Evolutionary conservation across 2,888 invertebrate species (phyloP).

Genomic region (Dicycla oo): DNA sequence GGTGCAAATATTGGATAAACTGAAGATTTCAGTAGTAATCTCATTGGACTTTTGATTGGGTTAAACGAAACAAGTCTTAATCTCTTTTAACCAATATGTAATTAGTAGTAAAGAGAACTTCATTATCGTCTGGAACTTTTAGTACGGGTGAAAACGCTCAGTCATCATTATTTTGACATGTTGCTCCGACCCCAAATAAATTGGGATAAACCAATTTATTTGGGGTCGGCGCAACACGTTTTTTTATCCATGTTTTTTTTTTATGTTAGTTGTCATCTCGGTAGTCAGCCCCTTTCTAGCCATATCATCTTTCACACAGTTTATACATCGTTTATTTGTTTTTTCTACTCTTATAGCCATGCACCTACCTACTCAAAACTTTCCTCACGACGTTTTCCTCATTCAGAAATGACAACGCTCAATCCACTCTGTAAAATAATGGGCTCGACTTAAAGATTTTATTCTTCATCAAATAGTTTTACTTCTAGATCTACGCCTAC

Average conservation of each 20-base stretch:
- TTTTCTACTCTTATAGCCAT: not conserved
- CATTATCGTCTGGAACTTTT: too few relatives aligned
- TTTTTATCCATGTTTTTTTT: not conserved
- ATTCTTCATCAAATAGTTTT: not conserved
- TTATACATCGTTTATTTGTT: not conserved
- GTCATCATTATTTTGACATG: too few relatives aligned
- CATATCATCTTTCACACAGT: not conserved
- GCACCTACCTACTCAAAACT: not conserved
- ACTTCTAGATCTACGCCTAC: conserved; percentile 77
- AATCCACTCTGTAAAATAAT: not conserved
- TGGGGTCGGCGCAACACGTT: not conserved
- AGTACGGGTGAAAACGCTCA: too few relatives aligned
- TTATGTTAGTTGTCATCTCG: not conserved
- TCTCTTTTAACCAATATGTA: too few relatives aligned
- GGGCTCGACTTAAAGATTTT: not conserved
- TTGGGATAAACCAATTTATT: too few relatives aligned
- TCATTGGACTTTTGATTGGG: too few relatives aligned
- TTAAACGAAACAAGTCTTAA: too few relatives aligned
- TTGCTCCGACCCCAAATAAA: too few relatives aligned
- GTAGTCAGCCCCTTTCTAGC: too few relatives aligned
- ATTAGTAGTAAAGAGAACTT: too few relatives aligned
- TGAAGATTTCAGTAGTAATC: too few relatives aligned
- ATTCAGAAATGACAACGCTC: not conserved
- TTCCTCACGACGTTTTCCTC: not conserved
- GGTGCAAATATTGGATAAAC: too few relatives aligned